phyloP scores from a whole-genome alignment of 2,113 vertebrate genomes.

The Nettapus auritus region DNA sequence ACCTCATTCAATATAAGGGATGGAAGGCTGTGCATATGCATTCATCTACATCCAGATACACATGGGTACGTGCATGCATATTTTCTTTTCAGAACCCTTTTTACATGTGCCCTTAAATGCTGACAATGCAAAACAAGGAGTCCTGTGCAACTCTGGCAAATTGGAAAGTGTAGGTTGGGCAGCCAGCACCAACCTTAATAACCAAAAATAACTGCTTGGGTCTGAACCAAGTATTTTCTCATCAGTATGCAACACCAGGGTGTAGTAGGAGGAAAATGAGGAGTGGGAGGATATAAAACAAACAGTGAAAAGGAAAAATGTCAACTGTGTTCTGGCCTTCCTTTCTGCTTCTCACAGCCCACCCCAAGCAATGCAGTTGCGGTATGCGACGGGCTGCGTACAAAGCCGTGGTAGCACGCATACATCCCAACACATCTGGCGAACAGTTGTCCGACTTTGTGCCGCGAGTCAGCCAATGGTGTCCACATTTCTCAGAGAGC shows the following conservation, averaged over 20 bases:
- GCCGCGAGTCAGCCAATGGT: background rate
- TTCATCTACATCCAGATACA: background rate
- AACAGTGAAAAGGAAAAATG: constrained; percentile 41
- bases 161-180: constrained; percentile 1
- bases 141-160: background rate
- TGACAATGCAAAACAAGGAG: background rate
- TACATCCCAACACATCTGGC: constrained; percentile 33
- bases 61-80: accelerated
- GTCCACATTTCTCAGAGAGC: background rate
- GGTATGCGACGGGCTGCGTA: background rate
- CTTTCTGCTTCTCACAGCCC: constrained; percentile 41
- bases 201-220: constrained; percentile 28
- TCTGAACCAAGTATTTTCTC: constrained; percentile 51
- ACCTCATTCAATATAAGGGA: background rate
- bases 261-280: constrained; percentile 47
- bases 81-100: background rate
- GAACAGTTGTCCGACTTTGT: constrained; percentile 18
- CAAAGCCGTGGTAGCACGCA: background rate
- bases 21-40: background rate
- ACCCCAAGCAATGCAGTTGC: background rate
- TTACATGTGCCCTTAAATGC: background rate
- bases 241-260: constrained; percentile 25
- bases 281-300: constrained; percentile 59
- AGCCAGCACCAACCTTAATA: constrained; percentile 19
- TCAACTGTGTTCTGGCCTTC: background rate